Conservation (phyloP, 2,113 vertebrate genomes). For the Brachirus orientalis region DNA sequence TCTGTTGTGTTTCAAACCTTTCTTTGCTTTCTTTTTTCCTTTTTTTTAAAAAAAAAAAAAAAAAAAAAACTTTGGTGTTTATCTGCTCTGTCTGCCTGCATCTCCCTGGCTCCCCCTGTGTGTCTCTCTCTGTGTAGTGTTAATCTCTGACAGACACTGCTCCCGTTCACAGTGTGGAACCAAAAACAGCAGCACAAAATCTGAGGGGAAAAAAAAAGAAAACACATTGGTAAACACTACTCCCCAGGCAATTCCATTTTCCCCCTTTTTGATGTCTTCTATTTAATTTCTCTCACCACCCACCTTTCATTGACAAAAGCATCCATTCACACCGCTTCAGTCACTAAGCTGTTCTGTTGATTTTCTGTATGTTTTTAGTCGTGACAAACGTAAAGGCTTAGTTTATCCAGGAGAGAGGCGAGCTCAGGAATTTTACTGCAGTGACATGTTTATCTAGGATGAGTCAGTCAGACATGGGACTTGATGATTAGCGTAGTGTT, state of each 20-base stretch:
- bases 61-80: conserved; percentile 50
- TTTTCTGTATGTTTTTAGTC: conserved; percentile 37
- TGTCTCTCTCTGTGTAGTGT: conserved; percentile 46
- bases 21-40: conserved; percentile 22
- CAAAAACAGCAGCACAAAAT: conserved; percentile 48
- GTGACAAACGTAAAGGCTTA: conserved; percentile 48
- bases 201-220: conserved; percentile 17
- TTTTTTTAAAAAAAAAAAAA: conserved; percentile 9
- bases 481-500: conserved; percentile 29
- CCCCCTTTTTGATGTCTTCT: conserved; percentile 51
- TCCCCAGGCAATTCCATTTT: conserved; percentile 48
- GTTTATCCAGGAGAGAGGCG: conserved; percentile 14
- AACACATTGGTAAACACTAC: conserved; percentile 57
- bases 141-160: conserved; percentile 70
- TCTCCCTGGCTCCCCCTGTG: neutral
- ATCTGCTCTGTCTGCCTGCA: conserved; percentile 19
- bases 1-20: conserved; percentile 2
- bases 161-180: conserved; percentile 61
- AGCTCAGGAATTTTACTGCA: conserved; percentile 21
- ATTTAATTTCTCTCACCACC: conserved; percentile 63
- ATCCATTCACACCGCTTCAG: conserved; percentile 41
- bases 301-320: conserved; percentile 58
- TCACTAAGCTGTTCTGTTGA: conserved; percentile 26
- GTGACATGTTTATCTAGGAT: conserved; percentile 52
- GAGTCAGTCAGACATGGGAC: conserved; percentile 40